These are phyloP conservation scores for Bambusicola thoracicus DNA, from an alignment of 2,113 vertebrate genomes.

Conservation along the genomic window DNA sequence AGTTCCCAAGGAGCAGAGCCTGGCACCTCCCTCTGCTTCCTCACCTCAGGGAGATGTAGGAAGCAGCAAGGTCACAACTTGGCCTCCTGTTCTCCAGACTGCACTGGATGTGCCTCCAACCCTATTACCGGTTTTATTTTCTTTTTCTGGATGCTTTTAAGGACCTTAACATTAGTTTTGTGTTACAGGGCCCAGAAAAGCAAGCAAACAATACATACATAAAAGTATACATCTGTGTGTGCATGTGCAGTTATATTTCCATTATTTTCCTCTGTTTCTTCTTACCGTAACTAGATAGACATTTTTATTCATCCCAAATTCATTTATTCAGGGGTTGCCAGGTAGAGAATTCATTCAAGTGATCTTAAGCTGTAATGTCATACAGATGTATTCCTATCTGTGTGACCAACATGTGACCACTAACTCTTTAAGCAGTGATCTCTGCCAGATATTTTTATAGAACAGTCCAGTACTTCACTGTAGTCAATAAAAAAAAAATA, in stretches of 20 bases:
- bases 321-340: background rate
- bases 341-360: background rate
- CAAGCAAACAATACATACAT: background rate
- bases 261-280: background rate
- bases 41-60: background rate
- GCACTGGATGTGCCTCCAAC: background rate
- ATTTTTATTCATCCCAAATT: too few species aligned
- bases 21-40: background rate
- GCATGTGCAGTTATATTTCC: background rate
- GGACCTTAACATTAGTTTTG: background rate
- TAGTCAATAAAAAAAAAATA: background rate
- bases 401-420: fast-evolving
- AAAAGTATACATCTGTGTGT: background rate
- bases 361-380: background rate
- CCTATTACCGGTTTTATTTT: background rate
- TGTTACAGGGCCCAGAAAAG: background rate
- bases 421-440: background rate
- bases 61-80: background rate
- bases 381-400: background rate
- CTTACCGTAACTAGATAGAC: background rate
- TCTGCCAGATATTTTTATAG: background rate
- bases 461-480: background rate
- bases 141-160: background rate
- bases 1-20: background rate
- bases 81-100: background rate